Evolutionary conservation across 2,113 vertebrate genomes (phyloP).

Genomic region (Stomatorhinus ivindoensis): DNA sequence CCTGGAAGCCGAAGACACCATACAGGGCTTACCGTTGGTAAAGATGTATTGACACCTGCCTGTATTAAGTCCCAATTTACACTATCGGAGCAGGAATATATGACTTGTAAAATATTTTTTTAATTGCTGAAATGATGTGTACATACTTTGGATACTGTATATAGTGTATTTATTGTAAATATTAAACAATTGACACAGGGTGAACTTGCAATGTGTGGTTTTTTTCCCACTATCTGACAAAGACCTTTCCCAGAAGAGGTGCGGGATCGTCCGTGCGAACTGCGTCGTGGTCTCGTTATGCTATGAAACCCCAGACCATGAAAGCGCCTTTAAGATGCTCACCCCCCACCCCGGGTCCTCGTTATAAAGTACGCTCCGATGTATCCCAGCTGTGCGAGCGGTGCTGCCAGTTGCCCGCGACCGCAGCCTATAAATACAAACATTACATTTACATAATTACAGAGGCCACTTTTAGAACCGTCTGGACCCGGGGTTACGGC

Average conservation of each 20-base stretch:
- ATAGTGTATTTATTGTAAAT: constrained; percentile 85
- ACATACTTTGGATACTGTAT: constrained; percentile 83
- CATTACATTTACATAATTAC: constrained; percentile 79
- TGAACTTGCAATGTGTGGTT: background rate
- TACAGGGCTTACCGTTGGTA: background rate
- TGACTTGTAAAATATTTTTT: constrained; percentile 72
- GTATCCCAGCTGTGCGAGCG: constrained; percentile 73
- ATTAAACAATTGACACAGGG: constrained; percentile 63
- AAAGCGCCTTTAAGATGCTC: background rate
- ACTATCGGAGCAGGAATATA: constrained; percentile 78
- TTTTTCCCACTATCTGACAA: background rate
- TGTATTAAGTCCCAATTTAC: constrained; percentile 39
- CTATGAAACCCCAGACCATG: background rate
- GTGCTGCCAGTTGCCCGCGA: constrained; percentile 73
- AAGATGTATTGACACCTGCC: background rate
- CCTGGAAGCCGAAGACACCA: background rate
- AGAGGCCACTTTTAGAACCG: constrained; percentile 72
- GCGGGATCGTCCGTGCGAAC: background rate
- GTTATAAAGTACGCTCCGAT: constrained; percentile 64
- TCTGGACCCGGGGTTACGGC: constrained; percentile 61
- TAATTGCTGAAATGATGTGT: constrained; percentile 73
- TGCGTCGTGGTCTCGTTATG: background rate
- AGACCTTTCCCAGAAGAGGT: background rate
- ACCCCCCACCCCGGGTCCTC: constrained; percentile 33
- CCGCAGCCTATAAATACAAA: constrained; percentile 88